Base-by-base conservation (phyloP, 2,113 vertebrate species). In the Casuarius casuarius region DNA sequence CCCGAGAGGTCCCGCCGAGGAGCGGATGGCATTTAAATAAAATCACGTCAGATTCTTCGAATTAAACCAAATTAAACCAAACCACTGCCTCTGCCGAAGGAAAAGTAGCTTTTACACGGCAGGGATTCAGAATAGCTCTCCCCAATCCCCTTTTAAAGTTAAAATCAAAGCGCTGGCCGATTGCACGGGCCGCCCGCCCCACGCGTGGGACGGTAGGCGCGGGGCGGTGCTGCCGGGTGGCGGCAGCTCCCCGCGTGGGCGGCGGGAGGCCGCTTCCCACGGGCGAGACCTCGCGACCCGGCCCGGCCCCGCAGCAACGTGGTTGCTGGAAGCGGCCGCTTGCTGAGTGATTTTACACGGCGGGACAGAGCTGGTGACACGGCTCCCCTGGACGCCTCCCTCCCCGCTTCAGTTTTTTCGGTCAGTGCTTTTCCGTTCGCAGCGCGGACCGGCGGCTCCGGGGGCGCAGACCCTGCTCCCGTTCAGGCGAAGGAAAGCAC, bases 371-470 rank as follows among this genome's bases (percentile, higher is more conserved):
- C 59, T 35, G 61, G 35, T 26, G 48, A 49, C 28, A 18, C 8
- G 3, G 42, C 15, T 76, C 29, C 61, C 40, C 33, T 52, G 56
- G 7, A 38, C 7, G 44, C 44, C 44, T 62, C 29, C 16, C 22
- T 42, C 9, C 12, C 4, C 25, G 5, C n/a, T 83, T 67, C 35
- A 17, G 3, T 42, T 44, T 79, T 83, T 62, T 25, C 40, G 35
- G 33, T 26, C 63, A 54, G 59, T 31, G 71, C 19, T 10, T 46
- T 16, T 87, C 2, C 9, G 56, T 78, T 79, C 85, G 7, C 28
- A 61, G 29, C 20, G 1, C 0, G 0, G 38, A 17, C 10, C 4
- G 7, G 3, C 5, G 51, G 12, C 72, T 19, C 22, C 44, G 5
- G 63, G 33, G 52, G 29, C 33, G 51, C 80, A 80, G 29, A 59